phyloP scores from a whole-genome alignment of 1,140 invertebrate genomes.

The Eufriesea mexicana region DNA sequence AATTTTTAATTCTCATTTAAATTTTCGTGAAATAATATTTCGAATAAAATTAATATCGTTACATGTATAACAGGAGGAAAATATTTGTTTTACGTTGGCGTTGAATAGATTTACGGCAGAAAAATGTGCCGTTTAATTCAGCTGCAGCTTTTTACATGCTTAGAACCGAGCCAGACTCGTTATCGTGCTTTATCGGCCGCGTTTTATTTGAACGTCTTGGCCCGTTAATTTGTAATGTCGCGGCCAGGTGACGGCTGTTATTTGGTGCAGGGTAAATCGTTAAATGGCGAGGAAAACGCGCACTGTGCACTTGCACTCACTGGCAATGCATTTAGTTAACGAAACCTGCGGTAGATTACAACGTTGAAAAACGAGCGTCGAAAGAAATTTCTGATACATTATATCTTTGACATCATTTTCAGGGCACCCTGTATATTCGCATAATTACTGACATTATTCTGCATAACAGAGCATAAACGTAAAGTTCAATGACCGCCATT shows the following conservation, averaged over 20 bases:
- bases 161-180: neutral
- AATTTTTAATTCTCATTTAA: too few relatives aligned
- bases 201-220: conserved; percentile 8
- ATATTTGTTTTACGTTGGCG: neutral
- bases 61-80: too few relatives aligned
- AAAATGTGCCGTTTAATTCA: neutral
- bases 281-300: conserved; percentile 1
- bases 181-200: conserved; percentile 1
- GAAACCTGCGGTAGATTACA: neutral
- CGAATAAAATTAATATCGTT: too few relatives aligned
- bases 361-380: neutral
- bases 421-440: too few relatives aligned
- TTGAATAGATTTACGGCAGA: neutral
- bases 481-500: too few relatives aligned
- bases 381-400: too few relatives aligned
- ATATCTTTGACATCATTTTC: too few relatives aligned
- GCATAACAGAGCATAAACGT: too few relatives aligned
- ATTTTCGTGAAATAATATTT: too few relatives aligned
- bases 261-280: conserved; percentile 5
- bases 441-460: too few relatives aligned
- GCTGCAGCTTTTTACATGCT: neutral
- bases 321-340: neutral
- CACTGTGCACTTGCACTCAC: neutral
- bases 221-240: conserved; percentile 19
- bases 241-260: conserved; percentile 15